A percentile compares a stretch with the other conserved stretches of the same genome.
Conservation (phyloP, 1,140 invertebrate species). For the Triops cancriformis region DNA sequence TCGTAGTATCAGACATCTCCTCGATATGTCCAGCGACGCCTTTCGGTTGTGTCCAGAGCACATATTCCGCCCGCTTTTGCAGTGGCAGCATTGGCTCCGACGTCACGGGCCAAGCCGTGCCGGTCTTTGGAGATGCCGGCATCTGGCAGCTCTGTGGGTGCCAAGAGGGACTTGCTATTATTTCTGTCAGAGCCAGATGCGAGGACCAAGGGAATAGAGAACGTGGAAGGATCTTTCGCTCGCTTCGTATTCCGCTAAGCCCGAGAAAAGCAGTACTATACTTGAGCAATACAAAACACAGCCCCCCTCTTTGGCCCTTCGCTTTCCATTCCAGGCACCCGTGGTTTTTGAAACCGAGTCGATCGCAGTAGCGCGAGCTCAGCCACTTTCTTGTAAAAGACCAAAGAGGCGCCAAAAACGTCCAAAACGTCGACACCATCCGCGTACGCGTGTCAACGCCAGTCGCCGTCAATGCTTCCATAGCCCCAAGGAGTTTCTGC, state of each 20-base stretch:
- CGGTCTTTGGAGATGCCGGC: not conserved
- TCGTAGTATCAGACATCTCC: not conserved
- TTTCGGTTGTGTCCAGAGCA: not conserved
- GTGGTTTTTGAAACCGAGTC: not conserved
- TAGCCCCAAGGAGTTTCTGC: not conserved
- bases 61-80: conserved; percentile 3
- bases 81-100: not conserved
- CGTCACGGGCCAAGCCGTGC: not conserved
- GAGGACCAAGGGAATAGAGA: conserved; percentile 4
- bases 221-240: not conserved
- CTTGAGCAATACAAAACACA: not conserved
- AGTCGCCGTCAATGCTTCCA: not conserved
- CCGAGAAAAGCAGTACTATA: not conserved
- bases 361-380: not conserved
- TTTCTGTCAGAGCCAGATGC: conserved; percentile 12
- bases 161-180: conserved; percentile 13
- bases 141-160: conserved; percentile 7
- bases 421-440: conserved; percentile 13
- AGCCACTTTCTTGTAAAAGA: conserved; percentile 10
- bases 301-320: not conserved
- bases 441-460: conserved; percentile 6
- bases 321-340: not conserved
- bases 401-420: conserved; percentile 12
- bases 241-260: conserved; percentile 8
- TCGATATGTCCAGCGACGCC: conserved; percentile 8